These are phyloP conservation scores for Coelopa frigida DNA, from an alignment of 1,140 invertebrate genomes.

Conservation along the genomic window DNA sequence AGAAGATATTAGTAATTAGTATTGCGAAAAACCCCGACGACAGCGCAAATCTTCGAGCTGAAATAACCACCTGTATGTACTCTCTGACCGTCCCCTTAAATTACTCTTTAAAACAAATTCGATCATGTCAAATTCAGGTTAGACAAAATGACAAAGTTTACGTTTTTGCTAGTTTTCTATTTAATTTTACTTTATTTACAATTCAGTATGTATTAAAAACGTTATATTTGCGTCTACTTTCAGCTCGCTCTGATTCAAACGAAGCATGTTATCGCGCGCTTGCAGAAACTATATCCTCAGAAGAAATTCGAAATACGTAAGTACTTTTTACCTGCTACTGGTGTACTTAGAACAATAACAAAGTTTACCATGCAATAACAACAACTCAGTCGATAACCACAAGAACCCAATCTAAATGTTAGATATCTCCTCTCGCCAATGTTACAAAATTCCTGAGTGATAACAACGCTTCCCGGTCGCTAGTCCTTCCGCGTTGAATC, in stretches of 20 bases:
- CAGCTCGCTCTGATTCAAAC: slow-evolving; percentile 74
- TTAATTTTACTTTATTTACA: neutral
- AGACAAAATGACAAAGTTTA: neutral
- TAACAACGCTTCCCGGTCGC: too few relatives aligned
- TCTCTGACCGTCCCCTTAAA: slow-evolving; percentile 9
- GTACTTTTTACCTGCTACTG: slow-evolving; percentile 16
- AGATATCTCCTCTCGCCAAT: neutral
- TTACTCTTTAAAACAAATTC: neutral
- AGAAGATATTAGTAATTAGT: neutral
- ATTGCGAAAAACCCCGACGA: too few relatives aligned
- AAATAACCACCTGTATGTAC: slow-evolving; percentile 7
- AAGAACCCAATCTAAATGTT: neutral
- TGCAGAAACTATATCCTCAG: slow-evolving; percentile 60
- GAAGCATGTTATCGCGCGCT: slow-evolving; percentile 60
- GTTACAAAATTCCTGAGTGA: neutral
- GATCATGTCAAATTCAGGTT: neutral
- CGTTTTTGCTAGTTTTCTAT: neutral
- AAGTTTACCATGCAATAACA: neutral
- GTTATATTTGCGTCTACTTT: slow-evolving; percentile 37
- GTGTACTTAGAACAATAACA: neutral
- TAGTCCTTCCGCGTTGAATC: too few relatives aligned
- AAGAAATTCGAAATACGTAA: slow-evolving; percentile 70
- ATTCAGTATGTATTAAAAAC: neutral
- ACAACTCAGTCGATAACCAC: neutral
- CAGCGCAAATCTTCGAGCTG: neutral